These are phyloP conservation scores for Chinchilla lanigera DNA, from an alignment of 2,113 vertebrate genomes.

Conservation along the genomic window DNA sequence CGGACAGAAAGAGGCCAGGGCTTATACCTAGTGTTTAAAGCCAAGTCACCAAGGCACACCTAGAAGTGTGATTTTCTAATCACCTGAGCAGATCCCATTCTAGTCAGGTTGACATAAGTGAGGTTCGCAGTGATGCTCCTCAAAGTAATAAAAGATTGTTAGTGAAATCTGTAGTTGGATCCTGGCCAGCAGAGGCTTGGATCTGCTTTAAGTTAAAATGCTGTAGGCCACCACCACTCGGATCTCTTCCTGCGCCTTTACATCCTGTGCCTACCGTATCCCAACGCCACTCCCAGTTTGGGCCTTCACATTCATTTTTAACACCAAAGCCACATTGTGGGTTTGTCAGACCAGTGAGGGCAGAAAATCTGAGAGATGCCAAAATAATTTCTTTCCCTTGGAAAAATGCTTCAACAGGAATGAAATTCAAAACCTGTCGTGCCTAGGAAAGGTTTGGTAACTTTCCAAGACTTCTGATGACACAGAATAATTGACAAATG, in stretches of 20 bases:
- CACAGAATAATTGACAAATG: conserved; percentile 63
- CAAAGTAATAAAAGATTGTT: not conserved
- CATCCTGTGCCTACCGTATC: too few relatives aligned
- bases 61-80: not conserved
- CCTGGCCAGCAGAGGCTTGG: too few relatives aligned
- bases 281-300: not conserved
- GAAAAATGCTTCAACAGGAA: conserved; percentile 65
- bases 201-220: not conserved
- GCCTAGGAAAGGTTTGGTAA: conserved; percentile 51
- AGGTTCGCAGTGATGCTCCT: not conserved
- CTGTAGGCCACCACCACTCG: accelerated
- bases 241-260: not conserved
- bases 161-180: not conserved
- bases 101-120: not conserved
- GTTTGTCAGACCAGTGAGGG: not conserved
- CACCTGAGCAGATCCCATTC: not conserved
- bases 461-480: conserved; percentile 71
- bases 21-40: too few relatives aligned
- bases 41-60: not conserved
- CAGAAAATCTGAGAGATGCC: conserved; percentile 27
- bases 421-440: conserved; percentile 64
- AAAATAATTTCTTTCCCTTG: conserved; percentile 63
- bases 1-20: not conserved
- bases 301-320: not conserved
- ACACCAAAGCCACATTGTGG: not conserved